Base-by-base conservation (phyloP, 2,888 invertebrate genomes). In the Pediacus dermestoides region DNA sequence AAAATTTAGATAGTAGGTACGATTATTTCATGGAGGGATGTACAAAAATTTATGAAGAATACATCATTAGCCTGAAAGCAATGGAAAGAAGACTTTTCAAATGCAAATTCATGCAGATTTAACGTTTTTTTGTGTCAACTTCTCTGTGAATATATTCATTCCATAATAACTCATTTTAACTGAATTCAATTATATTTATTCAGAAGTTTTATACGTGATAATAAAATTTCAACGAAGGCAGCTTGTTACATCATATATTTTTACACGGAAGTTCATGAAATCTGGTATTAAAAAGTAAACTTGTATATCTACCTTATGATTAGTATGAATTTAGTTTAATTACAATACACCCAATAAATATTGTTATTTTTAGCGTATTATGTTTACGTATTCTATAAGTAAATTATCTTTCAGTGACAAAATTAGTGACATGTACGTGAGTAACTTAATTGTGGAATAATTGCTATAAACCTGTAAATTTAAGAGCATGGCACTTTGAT, bases 61-160 rank as follows among this genome's bases (percentile, higher is more conserved):
- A 49, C 42, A 40, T 44, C 46, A 49, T 49, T 49, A 46, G 44
- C 34, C 30, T 39, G 44, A 44, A 46, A 46, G 46, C 44, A 36
- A 27, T 34, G 37, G 31, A 35, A 41, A 30, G 38, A 18, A 30
- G 41, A 44, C 46, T 45, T 48, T 48, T 48, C 43, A 45, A 28
- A 48, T 48, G 48, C 46, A 46, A 46, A 46, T 46, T 46, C 42
- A 46, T 42, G 44, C 44, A 46, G 40, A 49, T 44, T 44, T 30
- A 6, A 28, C 34, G 39, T 45, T 48, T 34, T 46, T 48, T 46
- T 46, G 40, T 42, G 36, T 42, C 46, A 40, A 42, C 39, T 42
- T 42, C 30, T 30, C 40, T 42, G 37, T 22, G 42, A 46, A 42
- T 39, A 46, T 44, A 44, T 39, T 38, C 42, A 40, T 42, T 45